A percentile compares a stretch with the other conserved stretches of the same genome.
These are phyloP conservation scores for Akabosia matsudoensis DNA, from an alignment of 1,140 invertebrate genomes.

Conservation along the genomic window DNA sequence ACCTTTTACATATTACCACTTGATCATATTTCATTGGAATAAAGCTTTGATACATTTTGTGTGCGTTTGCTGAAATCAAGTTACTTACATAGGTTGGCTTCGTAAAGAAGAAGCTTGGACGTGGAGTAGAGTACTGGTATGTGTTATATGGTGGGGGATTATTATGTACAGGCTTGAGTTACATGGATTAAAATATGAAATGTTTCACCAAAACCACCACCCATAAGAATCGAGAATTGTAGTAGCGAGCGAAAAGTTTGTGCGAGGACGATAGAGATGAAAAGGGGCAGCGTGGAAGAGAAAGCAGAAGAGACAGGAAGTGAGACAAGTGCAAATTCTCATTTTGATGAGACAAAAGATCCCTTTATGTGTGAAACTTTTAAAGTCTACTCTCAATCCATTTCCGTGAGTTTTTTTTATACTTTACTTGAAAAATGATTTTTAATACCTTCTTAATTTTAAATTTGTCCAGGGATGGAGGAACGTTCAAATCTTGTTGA, in stretches of 20 bases:
- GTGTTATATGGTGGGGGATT: neutral
- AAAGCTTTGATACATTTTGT: neutral
- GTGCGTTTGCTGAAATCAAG: neutral
- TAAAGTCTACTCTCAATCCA: no score
- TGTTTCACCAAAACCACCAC: neutral
- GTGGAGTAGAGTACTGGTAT: neutral
- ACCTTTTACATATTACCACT: neutral
- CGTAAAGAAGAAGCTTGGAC: constrained; percentile 1
- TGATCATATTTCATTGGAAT: neutral
- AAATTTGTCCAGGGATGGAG: constrained; percentile 80
- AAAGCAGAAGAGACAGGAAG: neutral
- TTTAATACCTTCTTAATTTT: constrained; percentile 70
- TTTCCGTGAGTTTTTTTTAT: no score
- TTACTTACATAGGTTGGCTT: neutral
- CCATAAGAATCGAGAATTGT: neutral
- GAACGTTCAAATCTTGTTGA: constrained; percentile 75
- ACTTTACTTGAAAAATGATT: constrained; percentile 11
- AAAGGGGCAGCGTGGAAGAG: neutral
- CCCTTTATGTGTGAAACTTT: no score
- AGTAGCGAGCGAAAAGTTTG: neutral
- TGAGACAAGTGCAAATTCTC: neutral
- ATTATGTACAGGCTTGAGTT: neutral
- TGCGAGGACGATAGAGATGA: neutral
- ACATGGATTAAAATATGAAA: neutral
- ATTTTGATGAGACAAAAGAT: no score